These are phyloP conservation scores for Phasia obesa DNA, from an alignment of 2,888 invertebrate species.

Conservation along the genomic window DNA sequence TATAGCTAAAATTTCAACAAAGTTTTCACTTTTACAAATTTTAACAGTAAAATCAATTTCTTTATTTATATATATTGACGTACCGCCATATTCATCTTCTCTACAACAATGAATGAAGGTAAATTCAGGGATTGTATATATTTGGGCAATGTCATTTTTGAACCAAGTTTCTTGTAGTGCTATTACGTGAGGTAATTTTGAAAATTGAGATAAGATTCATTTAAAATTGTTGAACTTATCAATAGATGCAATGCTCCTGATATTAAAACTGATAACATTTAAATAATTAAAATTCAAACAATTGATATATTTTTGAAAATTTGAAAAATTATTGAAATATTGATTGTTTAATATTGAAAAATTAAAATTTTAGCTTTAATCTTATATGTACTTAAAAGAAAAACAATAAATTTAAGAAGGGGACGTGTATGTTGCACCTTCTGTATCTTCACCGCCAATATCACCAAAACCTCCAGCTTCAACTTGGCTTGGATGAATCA, in stretches of 20 bases:
- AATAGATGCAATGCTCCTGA: slow-evolving; percentile 1
- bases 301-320: slow-evolving; percentile 6
- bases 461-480: slow-evolving; percentile 1
- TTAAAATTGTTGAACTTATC: slow-evolving; percentile 7
- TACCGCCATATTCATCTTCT: slow-evolving; percentile 15
- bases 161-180: slow-evolving; percentile 16
- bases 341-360: slow-evolving; percentile 11
- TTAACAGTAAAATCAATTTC: slow-evolving; percentile 12
- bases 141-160: slow-evolving; percentile 1
- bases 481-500: not conserved
- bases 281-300: slow-evolving; percentile 7
- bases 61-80: slow-evolving; percentile 15
- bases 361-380: not conserved
- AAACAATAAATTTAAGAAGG: slow-evolving; percentile 14
- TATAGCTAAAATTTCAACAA: slow-evolving; percentile 14
- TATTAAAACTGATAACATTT: slow-evolving; percentile 23
- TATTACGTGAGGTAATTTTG: not conserved
- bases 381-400: not conserved
- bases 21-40: slow-evolving; percentile 9
- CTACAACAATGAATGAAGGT: slow-evolving; percentile 8
- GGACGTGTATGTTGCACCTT: not conserved
- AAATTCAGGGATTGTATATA: slow-evolving; percentile 20
- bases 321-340: slow-evolving; percentile 4
- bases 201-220: not conserved
- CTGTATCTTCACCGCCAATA: slow-evolving; percentile 28